phyloP scores from a whole-genome alignment of 2,888 invertebrate species.

The Phalangium opilio region DNA sequence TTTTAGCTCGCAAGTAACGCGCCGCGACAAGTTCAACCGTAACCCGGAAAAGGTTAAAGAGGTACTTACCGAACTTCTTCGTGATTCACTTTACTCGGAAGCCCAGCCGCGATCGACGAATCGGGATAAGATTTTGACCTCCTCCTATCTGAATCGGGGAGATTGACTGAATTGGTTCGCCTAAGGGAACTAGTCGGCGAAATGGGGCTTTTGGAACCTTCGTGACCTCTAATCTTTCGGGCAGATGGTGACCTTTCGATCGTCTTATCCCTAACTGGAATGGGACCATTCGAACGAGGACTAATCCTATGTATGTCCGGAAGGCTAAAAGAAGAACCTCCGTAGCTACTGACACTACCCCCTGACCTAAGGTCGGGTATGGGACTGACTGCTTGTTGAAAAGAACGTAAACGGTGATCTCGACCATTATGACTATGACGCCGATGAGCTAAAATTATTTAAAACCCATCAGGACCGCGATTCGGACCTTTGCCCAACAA shows the following conservation, averaged over 20 bases:
- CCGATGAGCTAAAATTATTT: constrained; percentile 1
- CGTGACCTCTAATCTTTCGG: constrained; percentile 10
- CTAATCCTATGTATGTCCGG: constrained; percentile 18
- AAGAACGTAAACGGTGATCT: constrained; percentile 26
- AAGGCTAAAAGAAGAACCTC: constrained; percentile 16
- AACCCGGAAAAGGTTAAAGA: too few species aligned
- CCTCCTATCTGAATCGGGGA: constrained; percentile 12
- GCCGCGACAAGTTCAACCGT: too few species aligned
- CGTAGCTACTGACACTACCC: constrained; percentile 6
- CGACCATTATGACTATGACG: constrained; percentile 11
- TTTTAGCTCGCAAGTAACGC: too few species aligned
- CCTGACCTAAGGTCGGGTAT: constrained; percentile 64
- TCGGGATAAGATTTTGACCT: background rate
- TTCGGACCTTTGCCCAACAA: too few species aligned
- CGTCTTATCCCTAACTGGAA: background rate
- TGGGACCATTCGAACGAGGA: constrained; percentile 8
- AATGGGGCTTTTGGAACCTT: constrained; percentile 1
- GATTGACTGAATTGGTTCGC: constrained; percentile 17
- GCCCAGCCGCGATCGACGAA: too few species aligned
- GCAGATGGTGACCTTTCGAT: constrained; percentile 9
- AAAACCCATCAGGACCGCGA: too few species aligned
- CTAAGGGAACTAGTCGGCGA: constrained; percentile 11
- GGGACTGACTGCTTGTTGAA: constrained; percentile 66
- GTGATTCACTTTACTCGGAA: too few species aligned
- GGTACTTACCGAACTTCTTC: too few species aligned